These are phyloP conservation scores for Varanus komodoensis DNA, from an alignment of 2,113 vertebrate species.

Conservation along the genomic window DNA sequence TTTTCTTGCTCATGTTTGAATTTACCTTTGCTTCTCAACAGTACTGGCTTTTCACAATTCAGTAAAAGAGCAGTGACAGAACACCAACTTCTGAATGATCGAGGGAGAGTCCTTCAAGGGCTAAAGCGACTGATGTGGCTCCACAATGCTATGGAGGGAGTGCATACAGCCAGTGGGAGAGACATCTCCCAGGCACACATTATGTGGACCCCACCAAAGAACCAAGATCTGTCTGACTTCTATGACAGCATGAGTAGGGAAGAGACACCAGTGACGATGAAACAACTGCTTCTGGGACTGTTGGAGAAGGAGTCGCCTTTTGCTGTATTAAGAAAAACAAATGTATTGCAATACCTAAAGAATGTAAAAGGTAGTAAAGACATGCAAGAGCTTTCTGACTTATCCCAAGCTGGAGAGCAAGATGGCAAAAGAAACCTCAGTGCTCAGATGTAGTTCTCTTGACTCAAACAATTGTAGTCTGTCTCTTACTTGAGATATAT, in stretches of 20 bases:
- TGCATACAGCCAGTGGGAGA: constrained; percentile 78
- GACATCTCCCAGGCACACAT: background rate
- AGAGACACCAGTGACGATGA: background rate
- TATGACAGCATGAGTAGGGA: background rate
- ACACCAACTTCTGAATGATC: constrained; percentile 84
- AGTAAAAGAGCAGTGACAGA: constrained; percentile 83
- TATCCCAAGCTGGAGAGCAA: constrained; percentile 39
- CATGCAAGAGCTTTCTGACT: background rate
- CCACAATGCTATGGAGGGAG: constrained; percentile 76
- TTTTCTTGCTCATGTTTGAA: fast-evolving
- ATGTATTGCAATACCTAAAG: constrained; percentile 32
- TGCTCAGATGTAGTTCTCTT: background rate
- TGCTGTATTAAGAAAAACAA: background rate
- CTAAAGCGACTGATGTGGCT: constrained; percentile 85
- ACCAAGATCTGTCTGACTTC: constrained; percentile 30
- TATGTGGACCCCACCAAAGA: constrained; percentile 15
- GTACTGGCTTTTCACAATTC: background rate
- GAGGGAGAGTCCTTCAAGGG: constrained; percentile 78
- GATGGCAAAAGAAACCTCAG: constrained; percentile 29
- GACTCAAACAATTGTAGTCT: background rate
- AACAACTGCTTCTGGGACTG: constrained; percentile 40
- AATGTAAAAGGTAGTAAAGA: constrained; percentile 36
- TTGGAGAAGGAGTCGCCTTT: background rate
- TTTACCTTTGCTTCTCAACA: constrained; percentile 2
- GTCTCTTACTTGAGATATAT: fast-evolving